Percentiles rank a stretch among this genome's conserved stretches.
phyloP scores from a whole-genome alignment of 2,113 vertebrate genomes.

The Cnemophilus loriae region DNA sequence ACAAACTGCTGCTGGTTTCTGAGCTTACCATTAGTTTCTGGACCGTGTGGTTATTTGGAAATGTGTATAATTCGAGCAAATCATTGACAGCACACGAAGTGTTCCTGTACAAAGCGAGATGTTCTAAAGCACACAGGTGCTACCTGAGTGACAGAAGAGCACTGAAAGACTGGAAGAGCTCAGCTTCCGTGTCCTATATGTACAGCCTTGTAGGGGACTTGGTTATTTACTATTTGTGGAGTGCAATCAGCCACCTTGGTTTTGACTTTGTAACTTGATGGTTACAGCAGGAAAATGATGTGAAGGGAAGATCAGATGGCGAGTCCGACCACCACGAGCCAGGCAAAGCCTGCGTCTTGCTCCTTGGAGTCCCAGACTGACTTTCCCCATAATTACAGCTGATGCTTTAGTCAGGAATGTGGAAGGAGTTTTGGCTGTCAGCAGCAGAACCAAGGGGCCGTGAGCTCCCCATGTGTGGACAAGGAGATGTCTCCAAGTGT shows the following conservation, averaged over 20 bases:
- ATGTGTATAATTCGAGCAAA: constrained; percentile 1
- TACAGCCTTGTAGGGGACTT: background rate
- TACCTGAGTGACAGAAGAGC: background rate
- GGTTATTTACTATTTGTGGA: background rate
- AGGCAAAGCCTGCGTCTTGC: background rate
- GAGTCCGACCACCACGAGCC: background rate
- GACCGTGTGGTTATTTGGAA: background rate
- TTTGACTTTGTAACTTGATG: background rate
- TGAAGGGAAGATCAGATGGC: background rate
- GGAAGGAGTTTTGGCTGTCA: background rate
- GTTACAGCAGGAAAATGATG: background rate
- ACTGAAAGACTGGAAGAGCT: background rate
- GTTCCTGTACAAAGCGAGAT: background rate
- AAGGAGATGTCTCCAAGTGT: background rate
- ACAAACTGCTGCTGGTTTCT: constrained; percentile 5
- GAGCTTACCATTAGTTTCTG: background rate
- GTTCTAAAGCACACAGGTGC: background rate
- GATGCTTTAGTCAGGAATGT: background rate
- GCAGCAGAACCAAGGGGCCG: background rate
- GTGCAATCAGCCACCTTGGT: background rate
- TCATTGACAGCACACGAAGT: background rate
- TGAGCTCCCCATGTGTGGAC: background rate
- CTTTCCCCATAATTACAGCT: background rate
- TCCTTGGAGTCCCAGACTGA: background rate
- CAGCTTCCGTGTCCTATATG: background rate